A percentile compares a stretch with the other conserved stretches of the same genome.
phyloP scores from a whole-genome alignment of 2,797 vertebrate genomes.

The Xenentodon cancila region DNA sequence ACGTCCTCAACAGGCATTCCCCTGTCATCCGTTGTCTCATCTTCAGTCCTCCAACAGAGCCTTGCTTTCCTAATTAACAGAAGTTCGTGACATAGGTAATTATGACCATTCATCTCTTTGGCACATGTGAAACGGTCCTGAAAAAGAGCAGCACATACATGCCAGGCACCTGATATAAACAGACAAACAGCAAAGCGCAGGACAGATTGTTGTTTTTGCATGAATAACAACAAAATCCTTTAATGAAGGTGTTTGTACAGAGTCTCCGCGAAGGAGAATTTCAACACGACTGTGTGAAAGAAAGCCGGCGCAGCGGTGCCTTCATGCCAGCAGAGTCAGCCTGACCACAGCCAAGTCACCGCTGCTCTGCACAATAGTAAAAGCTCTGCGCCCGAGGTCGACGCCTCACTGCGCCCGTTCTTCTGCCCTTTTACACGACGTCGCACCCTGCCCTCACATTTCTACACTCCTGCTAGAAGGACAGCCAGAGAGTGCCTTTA shows the following conservation, averaged over 20 bases:
- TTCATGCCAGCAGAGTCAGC: constrained; percentile 55
- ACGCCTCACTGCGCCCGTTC: constrained; percentile 55
- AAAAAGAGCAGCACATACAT: constrained; percentile 7
- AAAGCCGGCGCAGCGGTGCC: constrained; percentile 42
- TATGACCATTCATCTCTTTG: constrained; percentile 28
- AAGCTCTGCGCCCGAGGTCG: constrained; percentile 55
- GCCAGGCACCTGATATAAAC: not conserved
- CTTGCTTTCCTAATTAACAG: constrained; percentile 9
- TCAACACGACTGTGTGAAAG: constrained; percentile 63
- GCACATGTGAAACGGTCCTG: not conserved
- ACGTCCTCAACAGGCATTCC: constrained; percentile 7
- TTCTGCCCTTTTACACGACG: constrained; percentile 49
- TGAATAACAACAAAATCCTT: constrained; percentile 41
- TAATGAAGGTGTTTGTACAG: constrained; percentile 58
- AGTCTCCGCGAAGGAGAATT: constrained; percentile 44
- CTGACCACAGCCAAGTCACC: constrained; percentile 61
- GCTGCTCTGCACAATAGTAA: constrained; percentile 67
- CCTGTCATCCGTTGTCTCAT: constrained; percentile 4
- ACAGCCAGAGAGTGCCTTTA: constrained; percentile 12
- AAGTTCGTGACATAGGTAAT: constrained; percentile 8
- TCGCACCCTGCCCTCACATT: constrained; percentile 57
- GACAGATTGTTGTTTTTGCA: constrained; percentile 18
- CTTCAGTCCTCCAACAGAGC: constrained; percentile 8
- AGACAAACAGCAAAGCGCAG: not conserved
- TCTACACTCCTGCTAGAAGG: constrained; percentile 35